Percentiles rank a stretch among this genome's conserved stretches.
These are phyloP conservation scores for Trematomus bernacchii DNA, from an alignment of 2,797 vertebrate species.

Conservation along the genomic window DNA sequence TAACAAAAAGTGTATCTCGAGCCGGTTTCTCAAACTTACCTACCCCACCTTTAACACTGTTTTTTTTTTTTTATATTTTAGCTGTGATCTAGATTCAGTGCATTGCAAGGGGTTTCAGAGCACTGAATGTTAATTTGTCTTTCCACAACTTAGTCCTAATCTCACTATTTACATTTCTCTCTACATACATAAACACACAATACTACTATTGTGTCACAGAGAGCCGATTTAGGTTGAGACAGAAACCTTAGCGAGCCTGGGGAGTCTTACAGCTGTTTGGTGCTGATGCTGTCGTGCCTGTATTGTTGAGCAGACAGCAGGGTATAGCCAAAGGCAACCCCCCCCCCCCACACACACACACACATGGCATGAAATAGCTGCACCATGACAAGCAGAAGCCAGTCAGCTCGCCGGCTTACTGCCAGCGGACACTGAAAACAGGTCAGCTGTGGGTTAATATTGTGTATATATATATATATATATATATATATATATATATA, in stretches of 20 bases:
- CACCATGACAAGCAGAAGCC: constrained; percentile 48
- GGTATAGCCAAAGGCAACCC: constrained; percentile 23
- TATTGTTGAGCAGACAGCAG: constrained; percentile 45
- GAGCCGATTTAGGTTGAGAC: background rate
- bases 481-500: background rate
- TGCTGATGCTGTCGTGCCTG: constrained; percentile 22
- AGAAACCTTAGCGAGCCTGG: background rate
- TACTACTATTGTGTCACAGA: background rate
- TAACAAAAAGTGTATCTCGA: too few species aligned
- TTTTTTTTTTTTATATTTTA: background rate
- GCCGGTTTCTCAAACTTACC: too few species aligned
- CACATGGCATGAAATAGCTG: constrained; percentile 55
- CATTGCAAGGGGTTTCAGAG: background rate
- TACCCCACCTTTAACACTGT: too few species aligned
- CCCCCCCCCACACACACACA: background rate
- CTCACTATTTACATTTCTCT: background rate
- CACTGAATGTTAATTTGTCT: background rate
- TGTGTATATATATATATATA: background rate
- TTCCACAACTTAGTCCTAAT: background rate
- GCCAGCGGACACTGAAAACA: constrained; percentile 55
- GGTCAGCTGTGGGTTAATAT: constrained; percentile 75
- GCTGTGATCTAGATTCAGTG: background rate
- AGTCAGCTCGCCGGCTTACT: constrained; percentile 34
- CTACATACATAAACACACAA: too few species aligned
- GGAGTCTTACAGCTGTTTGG: constrained; percentile 51